Conservation (phyloP, 2,113 vertebrate species). For the Chamaetylas fuelleborni region DNA sequence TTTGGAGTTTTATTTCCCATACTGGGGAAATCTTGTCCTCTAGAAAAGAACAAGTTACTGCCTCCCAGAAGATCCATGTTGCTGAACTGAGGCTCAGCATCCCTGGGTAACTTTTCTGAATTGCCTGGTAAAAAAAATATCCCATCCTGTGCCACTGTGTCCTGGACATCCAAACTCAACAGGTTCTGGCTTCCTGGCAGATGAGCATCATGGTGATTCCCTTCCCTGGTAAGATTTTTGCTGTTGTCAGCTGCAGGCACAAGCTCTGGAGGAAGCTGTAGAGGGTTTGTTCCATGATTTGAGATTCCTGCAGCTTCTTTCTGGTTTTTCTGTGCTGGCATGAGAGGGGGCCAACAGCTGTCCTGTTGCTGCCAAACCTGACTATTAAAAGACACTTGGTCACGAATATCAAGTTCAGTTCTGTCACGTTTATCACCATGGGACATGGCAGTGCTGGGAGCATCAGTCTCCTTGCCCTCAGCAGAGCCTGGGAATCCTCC, state of each 20-base stretch:
- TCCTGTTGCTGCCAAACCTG: not conserved
- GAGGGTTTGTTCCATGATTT: not conserved
- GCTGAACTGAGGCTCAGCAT: not conserved
- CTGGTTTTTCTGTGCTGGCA: not conserved
- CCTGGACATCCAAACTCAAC: not conserved
- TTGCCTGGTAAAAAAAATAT: not conserved
- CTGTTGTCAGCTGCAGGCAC: not conserved
- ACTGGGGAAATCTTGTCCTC: not conserved
- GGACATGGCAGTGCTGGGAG: not conserved
- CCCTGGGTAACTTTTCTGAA: not conserved
- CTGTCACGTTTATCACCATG: rapidly evolving
- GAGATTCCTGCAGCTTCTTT: not conserved
- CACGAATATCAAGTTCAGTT: not conserved
- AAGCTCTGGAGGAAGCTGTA: not conserved
- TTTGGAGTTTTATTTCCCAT: not conserved
- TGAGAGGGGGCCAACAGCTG: not conserved
- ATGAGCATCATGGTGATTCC: not conserved
- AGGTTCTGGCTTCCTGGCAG: not conserved
- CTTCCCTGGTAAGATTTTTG: not conserved
- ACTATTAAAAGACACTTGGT: not conserved
- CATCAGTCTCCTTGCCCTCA: not conserved
- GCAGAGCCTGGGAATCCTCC: not conserved
- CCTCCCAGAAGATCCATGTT: not conserved
- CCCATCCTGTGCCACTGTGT: not conserved
- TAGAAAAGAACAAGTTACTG: not conserved